Base-by-base conservation (phyloP, 2,113 vertebrate genomes). In the Diglossa brunneiventris region DNA sequence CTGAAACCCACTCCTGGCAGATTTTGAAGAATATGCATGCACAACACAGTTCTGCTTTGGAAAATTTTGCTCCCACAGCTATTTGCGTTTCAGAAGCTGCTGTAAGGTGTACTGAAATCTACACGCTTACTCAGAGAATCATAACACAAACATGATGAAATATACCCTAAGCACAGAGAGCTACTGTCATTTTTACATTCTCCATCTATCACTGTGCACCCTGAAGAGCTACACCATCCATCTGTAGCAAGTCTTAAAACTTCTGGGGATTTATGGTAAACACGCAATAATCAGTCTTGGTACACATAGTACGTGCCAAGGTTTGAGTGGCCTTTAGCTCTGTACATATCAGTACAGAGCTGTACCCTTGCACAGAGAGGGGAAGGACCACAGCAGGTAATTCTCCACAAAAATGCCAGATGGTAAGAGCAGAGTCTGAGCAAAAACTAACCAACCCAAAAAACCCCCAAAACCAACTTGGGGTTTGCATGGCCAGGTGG, bases 241-340 rank as follows among this genome's bases (percentile, higher is more conserved):
- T 47, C 53, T 49, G 21, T 13, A 91, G 49, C 49, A 72, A 46
- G 33, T 30, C 72, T 59, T 91, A 64, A 31, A 92, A 80, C 41
- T 86, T 62, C 28, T 53, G n/a, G 15, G 26, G 33, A 66, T 80
- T 72, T 80, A 87, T 2, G 1, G 35, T 46, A 90, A 84, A 75
- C 3, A 12, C 5, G 0, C 19, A 80, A 76, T 49, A 41, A 86
- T 31, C 27, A 69, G 28, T 73, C 44, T 20, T 44, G 55, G n/a
- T 28, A 39, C 7, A 72, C 21, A 79, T 0, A 67, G 33, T 18
- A 16, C 0, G 0, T 44, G 26, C 55, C 37, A 24, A 55, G 13
- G 28, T 28, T 59, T 72, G 49, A 82, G 53, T 68, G 73, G 66
- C 62, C 70, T 42, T 93, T 52, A 88, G 47, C 35, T 31, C 35